Conservation (phyloP, 2,797 vertebrate genomes). For the Arrhamphus sclerolepis region DNA sequence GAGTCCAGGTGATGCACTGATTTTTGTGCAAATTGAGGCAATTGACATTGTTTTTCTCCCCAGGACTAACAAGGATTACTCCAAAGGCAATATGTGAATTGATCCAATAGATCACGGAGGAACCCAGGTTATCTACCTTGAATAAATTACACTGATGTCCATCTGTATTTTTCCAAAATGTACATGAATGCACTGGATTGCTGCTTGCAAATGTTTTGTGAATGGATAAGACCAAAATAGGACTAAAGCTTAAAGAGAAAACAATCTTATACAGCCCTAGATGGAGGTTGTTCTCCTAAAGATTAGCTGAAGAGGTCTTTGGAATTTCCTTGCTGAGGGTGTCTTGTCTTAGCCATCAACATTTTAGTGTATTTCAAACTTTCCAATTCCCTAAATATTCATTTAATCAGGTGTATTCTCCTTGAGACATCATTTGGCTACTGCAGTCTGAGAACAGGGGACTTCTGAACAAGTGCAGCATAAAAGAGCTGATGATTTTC, state of each 20-base stretch:
- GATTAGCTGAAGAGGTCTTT: conserved; percentile 2
- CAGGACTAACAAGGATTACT: no score
- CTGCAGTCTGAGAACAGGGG: not conserved
- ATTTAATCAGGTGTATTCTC: no score
- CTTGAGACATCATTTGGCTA: not conserved
- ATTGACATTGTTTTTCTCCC: not conserved
- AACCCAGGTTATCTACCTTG: not conserved
- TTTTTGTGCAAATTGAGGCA: not conserved
- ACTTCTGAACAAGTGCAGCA: not conserved
- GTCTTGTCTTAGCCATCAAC: not conserved
- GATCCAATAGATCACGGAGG: not conserved
- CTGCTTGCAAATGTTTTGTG: no score
- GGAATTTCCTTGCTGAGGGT: not conserved
- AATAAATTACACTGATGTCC: no score
- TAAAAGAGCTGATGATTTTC: conserved; percentile 2
- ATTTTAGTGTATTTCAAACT: not conserved
- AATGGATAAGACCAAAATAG: no score
- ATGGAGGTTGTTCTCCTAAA: no score
- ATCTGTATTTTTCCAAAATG: no score
- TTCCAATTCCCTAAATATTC: not conserved
- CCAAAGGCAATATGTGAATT: not conserved
- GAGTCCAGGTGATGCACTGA: no score
- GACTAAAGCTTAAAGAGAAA: no score
- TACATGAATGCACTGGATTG: no score
- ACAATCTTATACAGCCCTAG: no score